Evolutionary conservation across 1,140 invertebrate species (phyloP), one percentile per base, ranked within the genome.

Genomic region (Drosophila simulans): DNA sequence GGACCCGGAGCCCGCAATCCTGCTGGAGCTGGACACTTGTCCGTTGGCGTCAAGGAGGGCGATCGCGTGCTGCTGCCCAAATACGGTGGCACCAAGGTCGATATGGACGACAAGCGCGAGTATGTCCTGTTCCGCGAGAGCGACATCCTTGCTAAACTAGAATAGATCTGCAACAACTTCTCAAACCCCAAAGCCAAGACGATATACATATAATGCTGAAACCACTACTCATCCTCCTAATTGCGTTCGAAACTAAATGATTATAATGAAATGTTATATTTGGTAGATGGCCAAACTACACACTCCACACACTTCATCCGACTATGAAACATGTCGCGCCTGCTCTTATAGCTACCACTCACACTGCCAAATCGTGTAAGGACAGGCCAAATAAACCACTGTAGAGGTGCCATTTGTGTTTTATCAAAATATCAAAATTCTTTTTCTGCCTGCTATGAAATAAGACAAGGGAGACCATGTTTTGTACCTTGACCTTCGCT

Each of bases 41-140:
- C 98, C 20, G 89, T 96, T 0, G 93, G 94, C 77, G 96, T 99
- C 0, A 96, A 97, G 93, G 96, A 97, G 65, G 99, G 99, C 20
- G 99, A 99, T 92, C 95, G 95, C 78, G 98, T 99, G 2, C 93
- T 99, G 56, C 94, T 99, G 17, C 99, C 99, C 0, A 99, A 99
- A 93, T 99, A 99, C 93, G 99, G 99, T 68, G 99, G 99, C 72
- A 99, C 98, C 54, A 99, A 99, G 94, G 88, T 95, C 11, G 94
- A 95, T 77, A 91, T 96, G 54, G 96, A 96, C 77, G 96, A 96
- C 65, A 94, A 94, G 35, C 95, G 96, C 91, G 98, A 99, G 92
- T 98, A 97, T 80, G 97, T 97, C 81, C 94, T 99, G 34, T 99
- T 98, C 94, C 94, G 97, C 90, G 99, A 99, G 93, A 94, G 95